A percentile compares a stretch with the other conserved stretches of the same genome.
Evolutionary conservation across 2,797 vertebrate genomes (phyloP).

Genomic region (Macropus fuliginosus): DNA sequence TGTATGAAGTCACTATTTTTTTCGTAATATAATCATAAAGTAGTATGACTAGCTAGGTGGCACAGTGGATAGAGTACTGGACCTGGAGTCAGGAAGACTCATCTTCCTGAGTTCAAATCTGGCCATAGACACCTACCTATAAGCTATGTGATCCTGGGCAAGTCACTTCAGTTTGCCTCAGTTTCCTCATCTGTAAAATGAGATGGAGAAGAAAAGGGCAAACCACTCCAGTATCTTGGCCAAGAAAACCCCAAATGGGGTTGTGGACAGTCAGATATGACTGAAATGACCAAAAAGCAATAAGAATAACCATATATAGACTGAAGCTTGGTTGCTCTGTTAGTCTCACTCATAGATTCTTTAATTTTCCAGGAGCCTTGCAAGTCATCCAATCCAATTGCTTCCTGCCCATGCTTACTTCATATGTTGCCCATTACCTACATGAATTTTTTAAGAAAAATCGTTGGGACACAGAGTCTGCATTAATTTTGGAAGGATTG

Average conservation of each 20-base stretch:
- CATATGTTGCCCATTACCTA: background rate
- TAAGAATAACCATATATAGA: background rate
- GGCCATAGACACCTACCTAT: background rate
- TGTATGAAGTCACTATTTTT: background rate
- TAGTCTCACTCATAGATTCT: background rate
- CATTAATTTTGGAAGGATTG: background rate
- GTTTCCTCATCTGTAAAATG: background rate
- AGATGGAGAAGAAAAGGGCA: background rate
- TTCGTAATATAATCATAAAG: background rate
- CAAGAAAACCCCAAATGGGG: background rate
- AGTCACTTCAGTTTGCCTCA: background rate
- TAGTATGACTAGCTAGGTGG: background rate
- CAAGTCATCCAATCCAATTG: background rate
- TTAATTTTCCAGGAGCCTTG: background rate
- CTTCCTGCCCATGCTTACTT: background rate
- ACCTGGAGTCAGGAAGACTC: background rate
- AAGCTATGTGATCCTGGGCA: background rate
- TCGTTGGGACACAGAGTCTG: background rate
- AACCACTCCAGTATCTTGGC: background rate
- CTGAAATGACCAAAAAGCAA: background rate
- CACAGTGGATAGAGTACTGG: background rate
- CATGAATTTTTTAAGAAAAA: background rate
- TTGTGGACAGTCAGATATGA: background rate
- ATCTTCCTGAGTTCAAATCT: background rate
- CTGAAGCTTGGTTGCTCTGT: background rate